Evolutionary conservation across 1,140 invertebrate species (phyloP), one percentile per base, ranked within the genome.

Genomic region (Dryas iulia): DNA sequence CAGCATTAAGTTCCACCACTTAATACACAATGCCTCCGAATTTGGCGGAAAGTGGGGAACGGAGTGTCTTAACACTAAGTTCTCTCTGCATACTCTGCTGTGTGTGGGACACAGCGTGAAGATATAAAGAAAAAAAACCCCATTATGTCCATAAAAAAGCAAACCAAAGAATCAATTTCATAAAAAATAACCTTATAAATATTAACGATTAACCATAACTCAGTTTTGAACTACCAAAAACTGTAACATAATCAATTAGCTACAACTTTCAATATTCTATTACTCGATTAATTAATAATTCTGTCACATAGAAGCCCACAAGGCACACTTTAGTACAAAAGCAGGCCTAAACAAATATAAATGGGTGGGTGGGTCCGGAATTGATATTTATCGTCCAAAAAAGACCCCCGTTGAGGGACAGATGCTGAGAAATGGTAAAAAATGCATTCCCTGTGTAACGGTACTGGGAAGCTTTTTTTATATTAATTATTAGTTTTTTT

Each of bases 351-450:
- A 89, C 84, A 87, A 89, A 85, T 86, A 89, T 79, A 83, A 86
- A 87, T 89, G 84, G 66, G 77, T 84, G 78, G 80, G 81, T 81
- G 77, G 63, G 77, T 73, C 77, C 78, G 74, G 83, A 87, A 89
- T 87, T 89, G 85, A 87, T 89, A 87, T 89, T 89, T 89, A 87
- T 86, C 81, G 75, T 80, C 61, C 74, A 85, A 87, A 88, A 88
- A 83, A 66, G 72, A 71, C 69, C 77, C 85, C 84, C 79, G 80
- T 76, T 58, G 85, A 59, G 83, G 60, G 69, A 69, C 86, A 87
- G 79, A 83, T 87, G 85, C 75, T 72, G 31, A 33, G 59, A 71
- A 71, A 70, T 23, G 63, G 47, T 65, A 68, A 66, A 63, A 62
- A 60, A 69, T 61, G 33, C 58, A 33, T 59, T 33, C 31, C 56